phyloP scores from a whole-genome alignment of 2,888 invertebrate species.

The Ferrisia virgata region DNA sequence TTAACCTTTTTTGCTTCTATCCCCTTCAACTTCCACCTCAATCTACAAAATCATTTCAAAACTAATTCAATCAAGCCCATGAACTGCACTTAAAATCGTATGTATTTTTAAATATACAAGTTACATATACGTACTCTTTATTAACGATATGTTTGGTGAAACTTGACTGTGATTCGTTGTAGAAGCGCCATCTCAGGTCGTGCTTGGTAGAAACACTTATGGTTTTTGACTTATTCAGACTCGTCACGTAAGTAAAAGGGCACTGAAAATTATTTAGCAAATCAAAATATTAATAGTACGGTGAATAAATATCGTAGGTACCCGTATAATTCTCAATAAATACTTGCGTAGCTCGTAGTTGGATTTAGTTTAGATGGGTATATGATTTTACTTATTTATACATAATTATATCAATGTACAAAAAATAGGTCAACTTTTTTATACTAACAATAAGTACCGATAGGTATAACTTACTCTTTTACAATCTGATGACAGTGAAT shows the following conservation, averaged over 20 bases:
- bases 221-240: neutral
- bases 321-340: no score
- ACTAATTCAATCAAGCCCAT: neutral
- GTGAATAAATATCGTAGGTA: no score
- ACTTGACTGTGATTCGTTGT: neutral
- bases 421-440: no score
- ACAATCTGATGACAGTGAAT: constrained; percentile 68
- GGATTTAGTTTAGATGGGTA: no score
- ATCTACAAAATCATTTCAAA: no score
- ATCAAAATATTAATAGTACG: neutral
- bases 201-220: constrained; percentile 34
- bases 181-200: constrained; percentile 23
- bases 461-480: constrained; percentile 64
- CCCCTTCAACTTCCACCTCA: no score
- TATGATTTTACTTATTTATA: no score
- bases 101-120: neutral
- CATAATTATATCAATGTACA: no score
- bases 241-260: neutral
- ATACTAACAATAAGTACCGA: no score
- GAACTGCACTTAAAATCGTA: no score
- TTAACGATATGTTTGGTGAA: neutral
- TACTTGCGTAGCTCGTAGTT: no score
- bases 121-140: constrained; percentile 12
- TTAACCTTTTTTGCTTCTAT: no score
- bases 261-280: constrained; percentile 1